Base-by-base conservation (phyloP, 37 sponge, comb jelly and placozoan genomes). In the Axinella damicornis region DNA sequence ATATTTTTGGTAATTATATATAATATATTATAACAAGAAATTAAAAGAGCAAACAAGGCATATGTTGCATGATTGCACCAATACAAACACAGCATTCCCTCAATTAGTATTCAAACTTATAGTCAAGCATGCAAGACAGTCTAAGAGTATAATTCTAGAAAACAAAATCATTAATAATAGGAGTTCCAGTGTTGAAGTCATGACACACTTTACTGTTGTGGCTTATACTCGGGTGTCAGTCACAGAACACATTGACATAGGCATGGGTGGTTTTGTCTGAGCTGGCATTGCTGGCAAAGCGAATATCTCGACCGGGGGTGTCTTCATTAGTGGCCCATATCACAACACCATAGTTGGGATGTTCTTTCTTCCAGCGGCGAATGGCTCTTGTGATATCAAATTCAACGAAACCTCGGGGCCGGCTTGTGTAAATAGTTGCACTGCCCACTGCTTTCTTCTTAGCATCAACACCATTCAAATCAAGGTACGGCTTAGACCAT, bases 311-410 rank as follows among this genome's bases (percentile, higher is more conserved):
- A n/a, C 83, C 83, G 1, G n/a, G 37, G 32, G 24, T 18, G 21
- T 82, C 36, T 39, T 82, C 83, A 56, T 52, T 70, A 22, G 58
- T 38, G 25, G 65, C 85, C 85, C 61, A 28, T 19, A 84, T 30
- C 32, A 84, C 36, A 34, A 84, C 27, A 33, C 85, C 85, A 84
- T 76, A 76, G 57, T 84, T 84, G 28, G 77, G 58, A 13, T 63
- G 68, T 38, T 77, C 85, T 65, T 24, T 65, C 28, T 32, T 12
- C 85, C 85, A 75, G 39, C 76, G 65, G n/a, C 65, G 79, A 9
- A 65, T 53, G 24, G 77, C 85, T 25, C 52, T 55, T 30, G 77
- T 84, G 31, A 84, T 39, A 39, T 75, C 69, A 64, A 84, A 76
- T 27, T 52, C 56, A 21, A 84, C 46, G 37, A 46, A 84, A 11